Evolutionary conservation across 2,113 vertebrate species (phyloP), one percentile per base, ranked within the genome.

Genomic region (Thymallus thymallus): DNA sequence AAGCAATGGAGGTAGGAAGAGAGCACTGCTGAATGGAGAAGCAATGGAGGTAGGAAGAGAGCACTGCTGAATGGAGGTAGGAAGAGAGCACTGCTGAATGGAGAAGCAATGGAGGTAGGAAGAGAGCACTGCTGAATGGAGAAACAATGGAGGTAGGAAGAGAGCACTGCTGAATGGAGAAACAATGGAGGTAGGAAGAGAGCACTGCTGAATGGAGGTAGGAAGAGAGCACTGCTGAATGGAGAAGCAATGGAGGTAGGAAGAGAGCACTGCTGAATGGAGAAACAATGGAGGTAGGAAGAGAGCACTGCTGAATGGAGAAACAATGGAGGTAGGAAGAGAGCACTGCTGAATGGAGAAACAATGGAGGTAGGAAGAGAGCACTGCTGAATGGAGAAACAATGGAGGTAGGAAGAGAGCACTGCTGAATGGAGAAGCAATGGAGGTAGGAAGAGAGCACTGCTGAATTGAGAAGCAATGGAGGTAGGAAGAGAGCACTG

Each of bases 31-130:
- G 30, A 71, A 69, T 72, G 64, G 30, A 26, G 61, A 80, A 32
- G 20, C n/a, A n/a, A n/a, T n/a, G n/a, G n/a, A n/a, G n/a, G n/a
- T n/a, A n/a, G n/a, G n/a, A n/a, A n/a, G n/a, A n/a, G n/a, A n/a
- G n/a, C n/a, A n/a, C n/a, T n/a, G n/a, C n/a, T n/a, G n/a, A 91
- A 84, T 86, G 87, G 65, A 89, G 90, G 72, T 76, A 35, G 62
- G 71, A 79, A 81, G 68, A 18, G 48, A 79, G 69, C 22, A 51
- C 35, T 22, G 5, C 12, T 23, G 30, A 71, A 69, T 72, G 64
- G 30, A 26, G 61, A 80, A 32, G 92, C 92, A 91, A 84, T 86
- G 87, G 65, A 89, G 90, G 72, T 76, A 35, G 62, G 71, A 79
- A 81, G 68, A 18, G 48, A 79, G 69, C 22, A 51, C 35, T 22